Percentiles rank a stretch among this genome's conserved stretches.
Conservation (phyloP, 2,888 invertebrate species). For the Molorchus minor region DNA sequence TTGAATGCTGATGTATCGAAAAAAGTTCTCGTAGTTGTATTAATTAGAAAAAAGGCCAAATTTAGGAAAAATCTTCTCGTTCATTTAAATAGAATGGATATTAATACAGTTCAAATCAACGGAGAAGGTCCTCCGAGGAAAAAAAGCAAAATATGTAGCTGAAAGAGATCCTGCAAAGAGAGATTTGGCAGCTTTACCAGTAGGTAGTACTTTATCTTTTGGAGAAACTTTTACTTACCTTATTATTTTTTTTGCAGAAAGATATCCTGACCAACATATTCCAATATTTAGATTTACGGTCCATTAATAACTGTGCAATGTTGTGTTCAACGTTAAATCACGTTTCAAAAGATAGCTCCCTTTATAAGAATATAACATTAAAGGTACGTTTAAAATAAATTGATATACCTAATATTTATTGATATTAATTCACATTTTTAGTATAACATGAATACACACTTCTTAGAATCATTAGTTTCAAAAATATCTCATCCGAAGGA, state of each 20-base stretch:
- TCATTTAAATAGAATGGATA: conserved; percentile 29
- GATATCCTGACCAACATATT: conserved; percentile 49
- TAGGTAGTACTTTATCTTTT: conserved; percentile 30
- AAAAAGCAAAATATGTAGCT: conserved; percentile 37
- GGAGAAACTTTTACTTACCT: background rate
- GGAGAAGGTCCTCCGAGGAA: conserved; percentile 38
- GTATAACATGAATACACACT: conserved; percentile 50
- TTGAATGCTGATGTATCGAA: conserved; percentile 13
- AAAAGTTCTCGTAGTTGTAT: conserved; percentile 9
- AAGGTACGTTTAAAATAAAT: conserved; percentile 40
- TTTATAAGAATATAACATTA: conserved; percentile 49
- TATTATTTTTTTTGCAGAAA: conserved; percentile 42
- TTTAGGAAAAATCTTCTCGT: background rate
- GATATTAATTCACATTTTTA: conserved; percentile 37
- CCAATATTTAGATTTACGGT: conserved; percentile 49
- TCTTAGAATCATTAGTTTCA: conserved; percentile 49
- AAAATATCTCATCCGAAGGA: conserved; percentile 48
- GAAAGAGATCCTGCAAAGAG: conserved; percentile 35
- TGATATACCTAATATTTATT: background rate
- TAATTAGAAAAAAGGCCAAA: background rate
- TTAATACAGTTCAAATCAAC: conserved; percentile 25
- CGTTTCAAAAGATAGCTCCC: conserved; percentile 47
- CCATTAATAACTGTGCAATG: conserved; percentile 48
- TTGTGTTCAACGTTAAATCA: conserved; percentile 51
- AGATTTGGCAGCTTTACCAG: conserved; percentile 42